These are phyloP conservation scores for Coenonympha arcania DNA, from an alignment of 2,888 invertebrate species.

Conservation along the genomic window DNA sequence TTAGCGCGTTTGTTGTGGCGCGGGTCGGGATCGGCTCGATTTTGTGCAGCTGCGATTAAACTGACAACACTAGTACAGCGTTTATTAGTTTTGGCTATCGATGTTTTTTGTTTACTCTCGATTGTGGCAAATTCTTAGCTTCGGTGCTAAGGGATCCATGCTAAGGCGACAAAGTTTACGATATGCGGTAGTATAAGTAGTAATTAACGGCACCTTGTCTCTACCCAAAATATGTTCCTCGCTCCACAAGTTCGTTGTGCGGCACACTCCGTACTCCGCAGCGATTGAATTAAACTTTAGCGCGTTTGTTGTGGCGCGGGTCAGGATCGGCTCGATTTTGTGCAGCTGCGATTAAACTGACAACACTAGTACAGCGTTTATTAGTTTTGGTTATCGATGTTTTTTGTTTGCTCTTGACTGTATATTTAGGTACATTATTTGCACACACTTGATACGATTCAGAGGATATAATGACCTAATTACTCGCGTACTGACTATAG, in stretches of 20 bases:
- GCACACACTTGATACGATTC: neutral
- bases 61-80: conserved; percentile 63
- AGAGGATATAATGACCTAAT: too few relatives aligned
- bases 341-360: conserved; percentile 68
- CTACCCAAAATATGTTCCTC: conserved; percentile 21
- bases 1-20: conserved; percentile 68
- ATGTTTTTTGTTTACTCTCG: conserved; percentile 31
- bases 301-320: conserved; percentile 68
- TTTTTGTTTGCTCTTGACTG: conserved; percentile 26
- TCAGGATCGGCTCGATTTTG: conserved; percentile 61
- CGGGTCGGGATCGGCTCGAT: conserved; percentile 58
- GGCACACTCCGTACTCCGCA: conserved; percentile 20
- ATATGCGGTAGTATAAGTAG: conserved; percentile 71
- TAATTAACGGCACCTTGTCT: too few relatives aligned
- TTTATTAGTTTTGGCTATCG: conserved; percentile 58
- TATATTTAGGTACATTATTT: neutral
- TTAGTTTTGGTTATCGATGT: conserved; percentile 50
- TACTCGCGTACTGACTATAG: too few relatives aligned
- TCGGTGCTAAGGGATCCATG: conserved; percentile 46
- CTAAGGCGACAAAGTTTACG: conserved; percentile 69
- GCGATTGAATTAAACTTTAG: conserved; percentile 74
- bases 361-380: conserved; percentile 65
- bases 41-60: conserved; percentile 68
- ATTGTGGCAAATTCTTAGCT: conserved; percentile 18
- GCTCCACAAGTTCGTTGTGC: neutral